Evolutionary conservation across 2,888 invertebrate genomes (phyloP), one percentile per base, ranked within the genome.

Genomic region (Raillietiella orientalis): DNA sequence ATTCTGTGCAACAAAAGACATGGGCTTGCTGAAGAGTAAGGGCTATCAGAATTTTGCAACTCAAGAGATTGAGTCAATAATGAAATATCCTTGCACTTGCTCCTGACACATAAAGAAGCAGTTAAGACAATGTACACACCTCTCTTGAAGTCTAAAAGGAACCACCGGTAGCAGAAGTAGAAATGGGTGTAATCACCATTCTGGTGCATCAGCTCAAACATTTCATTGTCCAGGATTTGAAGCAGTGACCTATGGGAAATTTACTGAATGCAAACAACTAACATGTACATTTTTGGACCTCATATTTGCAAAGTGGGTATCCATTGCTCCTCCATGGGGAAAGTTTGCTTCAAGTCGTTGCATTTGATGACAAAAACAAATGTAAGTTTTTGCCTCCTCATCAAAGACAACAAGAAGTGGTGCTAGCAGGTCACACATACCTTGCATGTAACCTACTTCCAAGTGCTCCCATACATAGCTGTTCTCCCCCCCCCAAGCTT

Each of bases 131-230:
- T n/a, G n/a, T n/a, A 29, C 34, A 34, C 36, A 57, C 59, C 59
- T 42, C 87, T 52, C 46, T 90, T 90, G 44, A 90, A 90, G 49
- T 90, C 87, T 27, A 90, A 54, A 33, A 90, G 54, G 52, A 87
- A 87, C 87, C 87, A 87, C 22, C 87, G 67, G 47, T 90, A 90
- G 47, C 82, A 82, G 50, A 87, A 90, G 50, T 84, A 90, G 49
- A 90, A 79, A 45, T 90, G 84, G 3, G 82, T 84, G 49, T 79
- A 84, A 47, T 90, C 87, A 1, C 79, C 79, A 45, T 79, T 74
- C 26, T 74, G 69, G 40, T 79, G 75, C 71, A 87, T 82, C 42
- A 79, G 52, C 40, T 82, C 77, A 49, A 75, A 82, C 53, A 90
- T 56, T 50, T 87, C 82, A 14, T 72, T 65, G 46, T 90, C 87